Conservation (phyloP, 1,140 invertebrate genomes). For the Apis florea region DNA sequence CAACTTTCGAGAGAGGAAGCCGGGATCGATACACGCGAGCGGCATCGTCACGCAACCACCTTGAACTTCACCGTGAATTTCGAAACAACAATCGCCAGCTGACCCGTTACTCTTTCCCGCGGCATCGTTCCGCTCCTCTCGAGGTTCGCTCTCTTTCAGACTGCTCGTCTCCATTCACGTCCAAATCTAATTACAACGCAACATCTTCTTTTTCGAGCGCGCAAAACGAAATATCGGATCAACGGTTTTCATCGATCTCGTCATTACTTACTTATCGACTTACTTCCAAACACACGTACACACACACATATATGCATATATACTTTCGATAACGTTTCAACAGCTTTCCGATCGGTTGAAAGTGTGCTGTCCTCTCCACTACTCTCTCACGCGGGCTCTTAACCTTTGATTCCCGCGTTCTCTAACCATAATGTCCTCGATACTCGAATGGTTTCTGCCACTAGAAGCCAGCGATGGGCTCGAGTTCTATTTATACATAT, state of each 20-base stretch:
- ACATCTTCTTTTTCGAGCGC: not conserved
- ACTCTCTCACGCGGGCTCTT: constrained; percentile 12
- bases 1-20: not conserved
- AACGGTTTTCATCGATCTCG: not conserved
- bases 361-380: constrained; percentile 11
- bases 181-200: not conserved
- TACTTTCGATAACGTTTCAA: constrained; percentile 31
- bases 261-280: not conserved
- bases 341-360: constrained; percentile 35
- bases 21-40: not conserved
- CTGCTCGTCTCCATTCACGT: not conserved
- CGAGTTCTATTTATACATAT: too few species aligned
- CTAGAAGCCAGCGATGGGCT: not conserved
- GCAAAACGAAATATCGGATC: not conserved
- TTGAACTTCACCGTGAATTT: constrained; percentile 58
- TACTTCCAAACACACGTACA: not conserved
- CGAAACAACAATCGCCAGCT: constrained; percentile 63
- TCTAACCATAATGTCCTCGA: constrained; percentile 35
- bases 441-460: not conserved
- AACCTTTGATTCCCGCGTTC: constrained; percentile 31
- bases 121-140: constrained; percentile 34
- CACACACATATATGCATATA: not conserved
- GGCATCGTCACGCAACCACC: constrained; percentile 29
- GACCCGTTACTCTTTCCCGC: constrained; percentile 64
- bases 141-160: not conserved